Base-by-base conservation (phyloP, 2,888 invertebrate genomes). In the Sericinus montela region DNA sequence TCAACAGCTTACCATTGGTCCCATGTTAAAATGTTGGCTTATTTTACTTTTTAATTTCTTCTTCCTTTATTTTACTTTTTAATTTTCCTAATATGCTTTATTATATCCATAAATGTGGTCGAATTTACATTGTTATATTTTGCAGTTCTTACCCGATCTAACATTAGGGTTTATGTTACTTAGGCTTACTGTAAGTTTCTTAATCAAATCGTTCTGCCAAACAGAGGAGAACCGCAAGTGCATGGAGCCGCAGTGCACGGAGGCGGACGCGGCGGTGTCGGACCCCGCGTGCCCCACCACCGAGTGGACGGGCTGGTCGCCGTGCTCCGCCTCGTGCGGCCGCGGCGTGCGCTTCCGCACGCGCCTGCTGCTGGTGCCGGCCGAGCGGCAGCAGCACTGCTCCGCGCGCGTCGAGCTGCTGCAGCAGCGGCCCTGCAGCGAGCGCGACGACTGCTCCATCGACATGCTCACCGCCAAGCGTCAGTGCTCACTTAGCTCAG, bases 221-320 rank as follows among this genome's bases (percentile, higher is more conserved):
- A 1, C 45, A 90, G 94, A 94, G 61, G 96, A 98, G 73, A 95
- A 93, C 69, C 93, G 94, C 63, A 94, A 94, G 65, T 95, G 95
- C 68, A 94, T 94, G 93, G 91, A 91, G 59, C 93, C 94, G 0
- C 90, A 91, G 2, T 95, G 95, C 66, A 75, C 80, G 0, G 89
- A 90, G 45, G 62, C 77, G 6, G 45, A 43, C 30, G 13, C 42
- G n/a, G 91, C 90, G 58, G 59, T 79, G 0, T 72, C 89, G 1
- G 93, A 93, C 82, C 91, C 93, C 0, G 53, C 85, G 60, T 95
- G 95, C 63, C 94, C 95, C 50, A 93, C 95, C n/a, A 94, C 94
- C 0, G 92, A 92, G 43, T 98, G 98, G 98, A 93, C 95, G 48
- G 94, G 94, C 58, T 98, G 97, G 97, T 95, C 96, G 48, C 94